These are phyloP conservation scores for Tenualosa ilisha DNA, from an alignment of 2,797 vertebrate genomes.

Conservation along the genomic window DNA sequence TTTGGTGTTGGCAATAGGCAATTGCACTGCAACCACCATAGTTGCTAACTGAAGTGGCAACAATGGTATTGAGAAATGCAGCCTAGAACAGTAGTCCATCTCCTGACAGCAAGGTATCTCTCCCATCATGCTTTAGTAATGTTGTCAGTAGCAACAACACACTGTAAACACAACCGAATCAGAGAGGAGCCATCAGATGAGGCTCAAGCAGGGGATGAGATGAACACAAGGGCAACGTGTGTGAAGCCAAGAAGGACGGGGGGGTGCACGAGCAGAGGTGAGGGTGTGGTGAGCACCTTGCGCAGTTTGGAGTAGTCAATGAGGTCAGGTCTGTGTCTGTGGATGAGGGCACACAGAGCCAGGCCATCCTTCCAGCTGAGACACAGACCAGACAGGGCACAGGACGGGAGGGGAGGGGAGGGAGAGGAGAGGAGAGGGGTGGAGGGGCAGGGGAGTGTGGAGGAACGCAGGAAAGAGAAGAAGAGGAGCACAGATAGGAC, in stretches of 20 bases:
- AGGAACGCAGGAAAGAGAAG: not conserved
- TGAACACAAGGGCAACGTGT: not conserved
- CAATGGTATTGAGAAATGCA: no score
- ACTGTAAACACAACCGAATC: conserved; percentile 2
- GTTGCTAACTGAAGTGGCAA: no score
- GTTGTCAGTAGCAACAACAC: not conserved
- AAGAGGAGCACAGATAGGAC: not conserved
- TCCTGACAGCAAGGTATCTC: not conserved
- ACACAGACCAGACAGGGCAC: conserved; percentile 46
- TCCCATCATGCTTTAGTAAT: conserved; percentile 2
- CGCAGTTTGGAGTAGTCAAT: conserved; percentile 89
- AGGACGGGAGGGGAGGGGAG: not conserved
- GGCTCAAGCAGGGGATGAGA: not conserved
- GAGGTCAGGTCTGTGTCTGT: conserved; percentile 87
- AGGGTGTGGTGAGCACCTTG: conserved; percentile 72
- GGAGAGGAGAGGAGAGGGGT: not conserved
- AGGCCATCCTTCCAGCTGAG: conserved; percentile 90
- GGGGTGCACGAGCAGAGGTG: not conserved
- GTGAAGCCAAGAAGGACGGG: not conserved
- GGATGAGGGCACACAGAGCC: conserved; percentile 92
- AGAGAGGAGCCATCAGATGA: not conserved
- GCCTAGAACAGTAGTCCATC: not conserved
- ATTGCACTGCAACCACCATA: no score
- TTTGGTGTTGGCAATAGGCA: no score
- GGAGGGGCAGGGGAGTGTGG: not conserved